Evolutionary conservation across 2,888 invertebrate genomes (phyloP).

Genomic region (Pterostichus madidus): DNA sequence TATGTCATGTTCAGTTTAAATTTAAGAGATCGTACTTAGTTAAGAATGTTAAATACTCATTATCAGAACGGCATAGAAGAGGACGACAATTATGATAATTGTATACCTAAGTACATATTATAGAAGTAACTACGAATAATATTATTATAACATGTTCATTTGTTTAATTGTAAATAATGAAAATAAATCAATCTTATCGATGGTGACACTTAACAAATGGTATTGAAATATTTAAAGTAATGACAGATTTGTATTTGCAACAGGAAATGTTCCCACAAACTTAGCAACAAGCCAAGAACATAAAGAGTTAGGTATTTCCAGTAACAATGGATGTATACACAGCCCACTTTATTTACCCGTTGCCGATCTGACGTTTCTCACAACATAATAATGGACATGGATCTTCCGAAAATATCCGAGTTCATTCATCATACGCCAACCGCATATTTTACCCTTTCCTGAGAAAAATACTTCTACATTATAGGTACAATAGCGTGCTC

Average conservation of each 20-base stretch:
- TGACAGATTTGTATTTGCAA: not conserved
- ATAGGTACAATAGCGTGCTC: not conserved
- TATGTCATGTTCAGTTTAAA: too few species aligned
- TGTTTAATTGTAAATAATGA: too few species aligned
- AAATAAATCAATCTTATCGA: too few species aligned
- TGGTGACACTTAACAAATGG: too few species aligned
- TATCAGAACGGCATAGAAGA: too few species aligned
- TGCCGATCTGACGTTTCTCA: slow-evolving; percentile 54
- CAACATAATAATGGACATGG: slow-evolving; percentile 47
- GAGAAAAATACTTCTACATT: slow-evolving; percentile 25
- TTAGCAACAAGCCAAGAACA: slow-evolving; percentile 33
- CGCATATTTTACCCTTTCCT: slow-evolving; percentile 50
- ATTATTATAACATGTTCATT: too few species aligned
- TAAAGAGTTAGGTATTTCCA: slow-evolving; percentile 49
- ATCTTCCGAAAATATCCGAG: slow-evolving; percentile 33
- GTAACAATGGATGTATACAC: slow-evolving; percentile 36
- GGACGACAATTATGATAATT: too few species aligned
- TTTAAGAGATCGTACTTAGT: too few species aligned
- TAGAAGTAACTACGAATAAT: too few species aligned
- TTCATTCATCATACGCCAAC: slow-evolving; percentile 46
- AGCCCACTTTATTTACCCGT: slow-evolving; percentile 46
- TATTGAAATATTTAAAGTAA: slow-evolving; percentile 1
- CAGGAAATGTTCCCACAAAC: slow-evolving; percentile 44
- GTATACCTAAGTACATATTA: too few species aligned
- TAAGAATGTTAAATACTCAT: too few species aligned